Evolutionary conservation across 2,888 invertebrate species (phyloP).

Genomic region (Sminthurinus aureus): DNA sequence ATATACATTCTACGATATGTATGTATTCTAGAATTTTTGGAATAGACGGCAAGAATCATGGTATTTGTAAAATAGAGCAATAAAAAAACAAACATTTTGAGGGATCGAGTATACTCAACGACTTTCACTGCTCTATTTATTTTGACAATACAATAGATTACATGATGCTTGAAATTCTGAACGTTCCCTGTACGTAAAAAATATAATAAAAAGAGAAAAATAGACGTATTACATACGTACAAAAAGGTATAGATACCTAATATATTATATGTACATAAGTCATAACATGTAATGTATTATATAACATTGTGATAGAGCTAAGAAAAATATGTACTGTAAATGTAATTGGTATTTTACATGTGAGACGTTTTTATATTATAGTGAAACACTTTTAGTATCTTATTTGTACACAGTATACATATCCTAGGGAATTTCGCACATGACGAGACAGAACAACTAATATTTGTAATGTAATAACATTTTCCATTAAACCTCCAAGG

Average conservation of each 20-base stretch:
- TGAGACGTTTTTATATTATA: background rate
- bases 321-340: too few species aligned
- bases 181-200: background rate
- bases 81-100: slow-evolving; percentile 12
- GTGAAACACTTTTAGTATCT: background rate
- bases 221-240: background rate
- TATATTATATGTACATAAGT: background rate
- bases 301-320: too few species aligned
- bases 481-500: background rate
- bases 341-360: background rate
- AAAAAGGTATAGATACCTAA: background rate
- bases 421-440: background rate
- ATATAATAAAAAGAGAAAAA: background rate
- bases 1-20: too few species aligned
- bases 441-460: background rate
- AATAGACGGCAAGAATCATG: background rate
- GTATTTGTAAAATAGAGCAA: slow-evolving; percentile 11
- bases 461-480: background rate
- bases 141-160: slow-evolving; percentile 18
- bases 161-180: background rate
- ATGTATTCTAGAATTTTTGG: background rate
- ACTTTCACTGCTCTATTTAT: slow-evolving; percentile 17
- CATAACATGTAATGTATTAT: too few species aligned
- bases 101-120: background rate
- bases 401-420: too few species aligned